phyloP scores from a whole-genome alignment of 2,797 vertebrate species.

The Phylloscopus collybita region DNA sequence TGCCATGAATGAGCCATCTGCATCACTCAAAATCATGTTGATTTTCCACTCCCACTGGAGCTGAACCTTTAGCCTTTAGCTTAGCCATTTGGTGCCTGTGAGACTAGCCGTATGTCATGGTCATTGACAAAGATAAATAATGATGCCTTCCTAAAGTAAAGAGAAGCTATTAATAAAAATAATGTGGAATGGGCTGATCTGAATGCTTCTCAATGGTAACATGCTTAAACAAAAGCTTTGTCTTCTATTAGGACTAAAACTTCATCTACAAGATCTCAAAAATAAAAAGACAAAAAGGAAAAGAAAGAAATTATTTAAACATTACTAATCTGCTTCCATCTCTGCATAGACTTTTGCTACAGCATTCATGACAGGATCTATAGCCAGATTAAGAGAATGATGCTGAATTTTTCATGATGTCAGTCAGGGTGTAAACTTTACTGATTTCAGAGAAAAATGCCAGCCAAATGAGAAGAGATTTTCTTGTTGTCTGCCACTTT shows the following conservation, averaged over 20 bases:
- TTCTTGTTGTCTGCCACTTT: background rate
- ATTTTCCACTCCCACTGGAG: slow-evolving; percentile 16
- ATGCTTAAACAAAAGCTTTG: background rate
- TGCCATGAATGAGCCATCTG: background rate
- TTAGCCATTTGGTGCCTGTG: slow-evolving; percentile 51
- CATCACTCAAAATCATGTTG: slow-evolving; percentile 32
- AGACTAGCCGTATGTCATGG: slow-evolving; percentile 48
- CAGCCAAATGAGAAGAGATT: background rate
- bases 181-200: slow-evolving; percentile 24
- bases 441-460: background rate
- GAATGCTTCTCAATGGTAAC: background rate
- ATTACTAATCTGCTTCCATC: background rate
- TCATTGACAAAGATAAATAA: slow-evolving; percentile 72
- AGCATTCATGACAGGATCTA: background rate
- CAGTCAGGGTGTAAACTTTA: background rate
- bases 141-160: slow-evolving; percentile 48
- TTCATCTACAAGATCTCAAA: background rate
- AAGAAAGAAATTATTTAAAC: background rate
- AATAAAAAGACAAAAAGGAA: background rate
- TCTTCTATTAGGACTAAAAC: background rate
- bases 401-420: background rate
- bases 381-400: background rate
- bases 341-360: background rate
- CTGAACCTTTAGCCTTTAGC: slow-evolving; percentile 54
- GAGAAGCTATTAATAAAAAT: slow-evolving; percentile 69